phyloP scores from a whole-genome alignment of 2,113 vertebrate genomes.

The Rhabdornis inornatus region DNA sequence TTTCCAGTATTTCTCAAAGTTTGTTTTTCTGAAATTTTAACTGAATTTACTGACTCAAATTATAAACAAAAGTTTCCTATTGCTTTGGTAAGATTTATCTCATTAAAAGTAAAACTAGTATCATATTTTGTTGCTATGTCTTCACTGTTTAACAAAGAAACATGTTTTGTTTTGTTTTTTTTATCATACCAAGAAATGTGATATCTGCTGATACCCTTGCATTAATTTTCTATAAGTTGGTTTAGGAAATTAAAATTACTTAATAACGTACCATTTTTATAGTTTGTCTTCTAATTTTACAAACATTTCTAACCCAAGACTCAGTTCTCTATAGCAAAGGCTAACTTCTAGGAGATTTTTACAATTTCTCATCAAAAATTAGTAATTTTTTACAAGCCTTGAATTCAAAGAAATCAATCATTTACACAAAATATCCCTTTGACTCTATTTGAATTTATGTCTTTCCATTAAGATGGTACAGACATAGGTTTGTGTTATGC shows the following conservation, averaged over 20 bases:
- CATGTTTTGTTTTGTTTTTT: rapidly evolving
- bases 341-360: background rate
- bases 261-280: background rate
- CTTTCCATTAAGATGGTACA: background rate
- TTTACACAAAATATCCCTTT: background rate
- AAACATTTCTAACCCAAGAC: background rate
- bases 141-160: background rate
- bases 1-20: background rate
- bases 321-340: background rate
- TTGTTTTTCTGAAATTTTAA: background rate
- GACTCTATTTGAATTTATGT: background rate
- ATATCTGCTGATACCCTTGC: background rate
- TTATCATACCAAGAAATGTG: background rate
- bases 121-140: background rate
- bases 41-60: background rate
- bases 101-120: background rate
- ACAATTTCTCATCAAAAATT: background rate
- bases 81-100: background rate
- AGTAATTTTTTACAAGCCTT: background rate
- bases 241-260: background rate
- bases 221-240: background rate
- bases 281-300: background rate
- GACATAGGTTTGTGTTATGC: background rate
- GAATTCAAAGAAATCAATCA: background rate
- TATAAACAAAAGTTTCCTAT: background rate